Percentiles rank a stretch among this genome's conserved stretches.
Evolutionary conservation across 2,797 vertebrate species (phyloP).

Genomic region (Myioborus miniatus): DNA sequence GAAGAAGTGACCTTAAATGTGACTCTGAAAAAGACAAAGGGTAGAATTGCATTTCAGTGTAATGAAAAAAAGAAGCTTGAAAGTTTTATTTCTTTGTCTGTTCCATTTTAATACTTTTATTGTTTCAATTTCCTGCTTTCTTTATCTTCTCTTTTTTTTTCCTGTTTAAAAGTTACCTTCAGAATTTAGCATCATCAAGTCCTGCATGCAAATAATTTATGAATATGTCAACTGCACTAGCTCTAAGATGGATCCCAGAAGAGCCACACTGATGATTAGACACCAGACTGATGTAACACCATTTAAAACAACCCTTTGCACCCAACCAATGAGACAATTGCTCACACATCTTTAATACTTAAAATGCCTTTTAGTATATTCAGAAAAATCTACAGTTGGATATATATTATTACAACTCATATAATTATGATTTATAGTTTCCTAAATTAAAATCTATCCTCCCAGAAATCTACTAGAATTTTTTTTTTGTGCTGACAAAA

Average conservation of each 20-base stretch:
- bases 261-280: too few species aligned
- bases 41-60: neutral
- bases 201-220: neutral
- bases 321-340: neutral
- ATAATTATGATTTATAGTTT: neutral
- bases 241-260: neutral
- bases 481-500: neutral
- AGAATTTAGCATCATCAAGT: neutral
- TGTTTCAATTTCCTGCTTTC: neutral
- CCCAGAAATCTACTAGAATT: neutral
- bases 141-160: neutral
- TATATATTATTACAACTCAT: neutral
- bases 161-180: neutral
- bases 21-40: neutral
- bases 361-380: neutral
- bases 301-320: neutral
- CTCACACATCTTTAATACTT: fast-evolving
- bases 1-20: neutral
- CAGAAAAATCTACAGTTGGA: neutral
- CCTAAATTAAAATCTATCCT: neutral
- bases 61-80: neutral
- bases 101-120: neutral
- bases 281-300: too few species aligned
- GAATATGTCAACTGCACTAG: neutral
- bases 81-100: neutral